Evolutionary conservation across 2,797 vertebrate species (phyloP).

Genomic region (Ceryle rudis): DNA sequence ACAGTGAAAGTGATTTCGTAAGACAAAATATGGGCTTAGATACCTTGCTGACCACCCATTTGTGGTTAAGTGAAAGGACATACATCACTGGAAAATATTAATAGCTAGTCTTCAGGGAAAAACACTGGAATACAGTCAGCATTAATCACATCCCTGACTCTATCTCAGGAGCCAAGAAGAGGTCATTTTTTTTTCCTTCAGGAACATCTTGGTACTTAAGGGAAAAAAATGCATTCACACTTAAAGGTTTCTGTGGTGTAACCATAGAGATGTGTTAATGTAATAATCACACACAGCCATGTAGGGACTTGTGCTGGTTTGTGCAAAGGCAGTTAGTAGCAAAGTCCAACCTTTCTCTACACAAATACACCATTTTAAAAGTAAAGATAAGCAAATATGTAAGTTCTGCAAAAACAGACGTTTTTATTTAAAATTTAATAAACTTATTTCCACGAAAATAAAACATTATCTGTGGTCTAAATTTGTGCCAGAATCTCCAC

Average conservation of each 20-base stretch:
- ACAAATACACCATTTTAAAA: neutral
- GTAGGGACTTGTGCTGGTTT: slow-evolving; percentile 51
- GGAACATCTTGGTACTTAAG: slow-evolving; percentile 72
- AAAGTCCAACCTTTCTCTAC: neutral
- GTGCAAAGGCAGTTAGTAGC: slow-evolving; percentile 27
- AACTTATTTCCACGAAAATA: neutral
- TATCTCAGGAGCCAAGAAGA: slow-evolving; percentile 63
- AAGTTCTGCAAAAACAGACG: neutral
- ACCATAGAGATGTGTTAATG: slow-evolving; percentile 74
- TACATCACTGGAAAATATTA: slow-evolving; percentile 67
- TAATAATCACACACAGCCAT: slow-evolving; percentile 64
- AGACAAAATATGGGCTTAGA: slow-evolving; percentile 1
- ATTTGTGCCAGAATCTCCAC: neutral
- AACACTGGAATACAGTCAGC: slow-evolving; percentile 56
- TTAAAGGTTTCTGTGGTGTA: slow-evolving; percentile 70
- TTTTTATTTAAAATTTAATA: neutral
- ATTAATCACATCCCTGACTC: slow-evolving; percentile 72
- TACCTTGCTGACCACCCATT: slow-evolving; percentile 62
- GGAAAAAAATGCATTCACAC: slow-evolving; percentile 64
- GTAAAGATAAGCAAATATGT: neutral
- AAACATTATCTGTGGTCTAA: neutral
- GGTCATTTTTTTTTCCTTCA: slow-evolving; percentile 70
- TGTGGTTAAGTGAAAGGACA: slow-evolving; percentile 62
- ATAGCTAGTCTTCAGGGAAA: slow-evolving; percentile 67
- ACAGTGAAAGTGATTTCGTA: neutral